Evolutionary conservation across 1,140 invertebrate species (phyloP), one percentile per base, ranked within the genome.

Genomic region (Druon quercuslanigerum): DNA sequence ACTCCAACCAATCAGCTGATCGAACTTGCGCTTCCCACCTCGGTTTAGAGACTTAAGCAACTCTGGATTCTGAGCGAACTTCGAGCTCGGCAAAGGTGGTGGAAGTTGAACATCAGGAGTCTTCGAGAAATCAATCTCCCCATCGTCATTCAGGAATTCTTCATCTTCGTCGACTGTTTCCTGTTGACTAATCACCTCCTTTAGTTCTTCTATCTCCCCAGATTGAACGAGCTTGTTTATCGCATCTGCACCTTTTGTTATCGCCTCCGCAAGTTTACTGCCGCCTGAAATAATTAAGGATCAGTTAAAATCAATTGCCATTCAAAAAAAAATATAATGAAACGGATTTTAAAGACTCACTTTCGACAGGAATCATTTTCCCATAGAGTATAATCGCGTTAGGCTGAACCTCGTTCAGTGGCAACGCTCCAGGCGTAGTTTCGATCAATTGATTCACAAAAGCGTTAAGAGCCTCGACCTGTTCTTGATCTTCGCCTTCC

Each of bases 371-470:
- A 78, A 96, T 94, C 75, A 96, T 92, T 92, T 96, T 96, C 19
- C 95, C 95, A 87, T 96, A 96, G 71, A 96, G 92, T 86, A 96
- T 94, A 85, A 97, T 95, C 17, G 95, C 95, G 82, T 95, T 94
- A 16, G 95, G 95, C 79, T 94, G 92, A 19, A 96, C 93, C 86
- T 96, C 94, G 84, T 93, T 93, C 74, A 95, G 90, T 54, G 93
- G 95, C 54, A 94, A 93, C 77, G 93, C 94, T 72, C 94, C 96
- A 56, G 93, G 95, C 33, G 93, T 94, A 83, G 94, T 95, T 90
- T 95, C 95, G 74, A 94, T 94, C 78, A 94, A 92, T 87, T 95
- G 94, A 85, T 93, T 94, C 50, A 94, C 92, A 76, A 93, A 94
- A 83, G 93, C 94, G 83, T 93, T 94, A 20, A 94, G 87, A 46